These are phyloP conservation scores for Eulemur rubriventer DNA, from an alignment of 2,797 vertebrate species.

Conservation along the genomic window DNA sequence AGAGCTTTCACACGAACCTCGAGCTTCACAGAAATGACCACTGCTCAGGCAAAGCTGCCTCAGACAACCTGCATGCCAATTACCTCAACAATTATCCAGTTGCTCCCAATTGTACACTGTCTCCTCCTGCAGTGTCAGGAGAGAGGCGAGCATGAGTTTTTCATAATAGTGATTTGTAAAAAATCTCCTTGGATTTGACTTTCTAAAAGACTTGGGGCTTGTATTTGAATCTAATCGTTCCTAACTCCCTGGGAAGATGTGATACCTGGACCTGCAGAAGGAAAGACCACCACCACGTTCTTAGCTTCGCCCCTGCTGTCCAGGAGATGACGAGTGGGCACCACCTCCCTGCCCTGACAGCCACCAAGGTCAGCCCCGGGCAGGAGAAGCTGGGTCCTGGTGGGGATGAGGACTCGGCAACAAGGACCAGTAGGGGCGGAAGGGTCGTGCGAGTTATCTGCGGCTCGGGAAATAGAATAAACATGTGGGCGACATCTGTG, in stretches of 20 bases:
- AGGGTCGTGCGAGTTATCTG: too few species aligned
- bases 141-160: neutral
- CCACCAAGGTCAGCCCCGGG: neutral
- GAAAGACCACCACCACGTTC: neutral
- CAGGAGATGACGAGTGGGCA: neutral
- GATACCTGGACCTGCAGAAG: neutral
- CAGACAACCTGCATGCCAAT: neutral
- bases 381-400: rapidly evolving
- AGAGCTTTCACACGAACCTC: neutral
- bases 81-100: neutral
- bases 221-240: neutral
- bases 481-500: rapidly evolving
- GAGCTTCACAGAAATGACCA: neutral
- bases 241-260: neutral
- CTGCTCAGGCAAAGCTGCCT: rapidly evolving
- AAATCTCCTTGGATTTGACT: neutral
- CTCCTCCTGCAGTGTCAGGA: neutral
- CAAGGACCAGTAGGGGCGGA: too few species aligned
- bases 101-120: neutral
- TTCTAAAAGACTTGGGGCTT: neutral
- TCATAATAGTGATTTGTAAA: neutral
- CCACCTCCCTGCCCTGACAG: neutral
- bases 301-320: neutral
- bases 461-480: neutral
- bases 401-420: neutral